Percentiles rank a stretch among this genome's conserved stretches.
Evolutionary conservation across 2,113 vertebrate genomes (phyloP).

Genomic region (Lontra canadensis): DNA sequence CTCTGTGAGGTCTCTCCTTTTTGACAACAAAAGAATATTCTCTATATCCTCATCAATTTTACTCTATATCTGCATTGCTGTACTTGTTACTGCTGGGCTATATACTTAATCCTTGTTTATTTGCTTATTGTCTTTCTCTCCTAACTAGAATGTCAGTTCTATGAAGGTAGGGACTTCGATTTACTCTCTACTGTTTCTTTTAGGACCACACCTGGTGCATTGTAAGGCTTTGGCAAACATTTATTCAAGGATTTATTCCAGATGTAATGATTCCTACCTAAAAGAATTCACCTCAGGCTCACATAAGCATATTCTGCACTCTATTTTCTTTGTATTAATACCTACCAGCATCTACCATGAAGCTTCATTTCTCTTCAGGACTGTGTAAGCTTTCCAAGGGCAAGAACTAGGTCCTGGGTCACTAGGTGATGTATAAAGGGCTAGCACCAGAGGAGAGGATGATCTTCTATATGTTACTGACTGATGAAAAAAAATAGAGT

Average conservation of each 20-base stretch:
- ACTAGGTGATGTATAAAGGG: not conserved
- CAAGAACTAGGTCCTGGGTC: not conserved
- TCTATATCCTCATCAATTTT: not conserved
- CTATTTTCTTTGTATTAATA: conserved; percentile 1
- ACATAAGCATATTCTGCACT: not conserved
- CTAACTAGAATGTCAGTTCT: not conserved
- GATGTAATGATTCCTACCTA: not conserved
- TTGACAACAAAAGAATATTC: not conserved
- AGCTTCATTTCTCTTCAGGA: not conserved
- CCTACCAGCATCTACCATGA: not conserved
- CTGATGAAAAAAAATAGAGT: not conserved
- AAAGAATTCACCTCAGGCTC: not conserved
- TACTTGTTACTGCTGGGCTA: not conserved
- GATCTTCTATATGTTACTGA: not conserved
- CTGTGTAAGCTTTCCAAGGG: not conserved
- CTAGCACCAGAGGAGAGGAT: not conserved
- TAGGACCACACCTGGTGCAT: not conserved
- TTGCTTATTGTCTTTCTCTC: not conserved
- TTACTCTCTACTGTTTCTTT: not conserved
- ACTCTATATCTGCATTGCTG: not conserved
- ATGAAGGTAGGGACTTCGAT: not conserved
- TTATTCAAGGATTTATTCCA: not conserved
- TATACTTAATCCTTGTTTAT: not conserved
- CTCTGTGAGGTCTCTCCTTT: not conserved
- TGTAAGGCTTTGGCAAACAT: not conserved